Evolutionary conservation across 2,888 invertebrate genomes (phyloP), one percentile per base, ranked within the genome.

Genomic region (Stenchaetothrips biformis): DNA sequence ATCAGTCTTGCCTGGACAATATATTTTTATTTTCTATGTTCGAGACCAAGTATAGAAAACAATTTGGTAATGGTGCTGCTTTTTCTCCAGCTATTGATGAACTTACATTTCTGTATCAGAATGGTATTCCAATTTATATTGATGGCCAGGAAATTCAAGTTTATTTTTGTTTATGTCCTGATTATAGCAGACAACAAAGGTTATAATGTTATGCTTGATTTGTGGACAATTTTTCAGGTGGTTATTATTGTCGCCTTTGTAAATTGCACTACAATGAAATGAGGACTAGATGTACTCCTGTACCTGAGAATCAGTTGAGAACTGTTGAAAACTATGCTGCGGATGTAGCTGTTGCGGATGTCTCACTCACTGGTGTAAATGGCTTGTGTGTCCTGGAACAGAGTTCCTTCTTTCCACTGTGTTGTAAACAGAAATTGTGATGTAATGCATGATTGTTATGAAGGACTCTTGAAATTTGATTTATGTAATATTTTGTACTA

Each of bases 171-270:
- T 77, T 84, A 62, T 37, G 77, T 82, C 77, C 78, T 80, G 78
- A 82, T 85, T n/a, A 80, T 82, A 78, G 85, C 85, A 16, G n/a
- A n/a, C 2, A 7, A n/a, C n/a, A n/a, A n/a, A n/a, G n/a, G n/a
- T n/a, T n/a, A n/a, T n/a, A n/a, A n/a, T n/a, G n/a, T n/a, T n/a
- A n/a, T n/a, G n/a, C n/a, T n/a, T n/a, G 62, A 8, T 62, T 62
- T 62, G 21, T n/a, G 13, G 62, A 62, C 2, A 62, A 21, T n/a
- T 62, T 62, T 62, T 3, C n/a, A 2, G 62, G 3, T 4, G 2
- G 21, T n/a, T 62, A 18, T n/a, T 62, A n/a, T 62, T 62, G 62
- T n/a, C 2, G 62, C 7, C 2, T 62, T 16, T 62, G 62, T 62
- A 62, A 62, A 62, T 21, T 62, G 7, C 62, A 62, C n/a, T 8